These are phyloP conservation scores for Eupithecia abbreviata DNA, from an alignment of 2,888 invertebrate species.

Conservation along the genomic window DNA sequence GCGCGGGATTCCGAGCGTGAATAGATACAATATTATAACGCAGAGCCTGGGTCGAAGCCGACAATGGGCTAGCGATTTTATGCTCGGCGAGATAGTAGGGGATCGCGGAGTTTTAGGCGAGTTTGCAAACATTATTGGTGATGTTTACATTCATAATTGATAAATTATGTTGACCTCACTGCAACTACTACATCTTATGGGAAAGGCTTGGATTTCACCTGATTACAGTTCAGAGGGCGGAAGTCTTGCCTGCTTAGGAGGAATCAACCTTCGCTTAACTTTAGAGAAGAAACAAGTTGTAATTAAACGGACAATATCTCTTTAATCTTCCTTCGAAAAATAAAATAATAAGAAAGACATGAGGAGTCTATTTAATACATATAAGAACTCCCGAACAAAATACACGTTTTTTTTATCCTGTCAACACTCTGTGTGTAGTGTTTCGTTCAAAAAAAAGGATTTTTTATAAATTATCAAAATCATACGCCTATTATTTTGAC, in stretches of 20 bases:
- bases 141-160: not conserved
- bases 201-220: not conserved
- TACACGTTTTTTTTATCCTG: not conserved
- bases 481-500: too few relatives aligned
- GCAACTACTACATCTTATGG: not conserved
- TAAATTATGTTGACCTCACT: not conserved
- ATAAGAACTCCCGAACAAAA: not conserved
- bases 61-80: slow-evolving; percentile 9
- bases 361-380: not conserved
- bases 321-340: not conserved
- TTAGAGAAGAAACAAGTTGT: not conserved
- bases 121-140: slow-evolving; percentile 6
- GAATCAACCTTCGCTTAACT: not conserved
- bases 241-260: not conserved
- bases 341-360: not conserved
- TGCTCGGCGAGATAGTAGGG: not conserved
- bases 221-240: not conserved
- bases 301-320: too few relatives aligned
- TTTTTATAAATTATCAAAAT: too few relatives aligned
- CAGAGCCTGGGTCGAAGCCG: slow-evolving; percentile 8
- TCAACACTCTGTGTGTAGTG: not conserved
- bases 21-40: slow-evolving; percentile 24
- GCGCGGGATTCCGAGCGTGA: slow-evolving; percentile 30
- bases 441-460: too few relatives aligned
- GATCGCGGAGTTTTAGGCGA: slow-evolving; percentile 1